These are phyloP conservation scores for Hesperia comma DNA, from an alignment of 2,888 invertebrate genomes.

Conservation along the genomic window DNA sequence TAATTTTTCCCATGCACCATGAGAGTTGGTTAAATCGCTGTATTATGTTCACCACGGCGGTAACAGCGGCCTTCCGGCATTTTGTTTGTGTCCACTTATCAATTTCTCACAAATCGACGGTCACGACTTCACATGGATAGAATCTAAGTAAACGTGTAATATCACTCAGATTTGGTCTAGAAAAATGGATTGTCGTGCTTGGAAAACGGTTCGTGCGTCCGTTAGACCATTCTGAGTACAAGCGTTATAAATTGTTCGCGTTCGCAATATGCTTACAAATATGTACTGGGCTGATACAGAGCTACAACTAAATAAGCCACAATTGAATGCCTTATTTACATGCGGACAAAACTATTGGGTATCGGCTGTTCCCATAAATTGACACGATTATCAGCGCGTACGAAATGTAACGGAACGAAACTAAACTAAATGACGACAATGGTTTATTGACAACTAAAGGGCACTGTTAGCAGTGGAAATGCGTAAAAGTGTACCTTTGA, in stretches of 20 bases:
- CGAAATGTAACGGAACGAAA: conserved; percentile 35
- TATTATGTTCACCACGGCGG: conserved; percentile 54
- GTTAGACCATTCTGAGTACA: conserved; percentile 43
- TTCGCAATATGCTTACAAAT: conserved; percentile 34
- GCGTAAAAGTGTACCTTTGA: background rate
- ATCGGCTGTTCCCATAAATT: conserved; percentile 34
- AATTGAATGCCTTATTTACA: conserved; percentile 38
- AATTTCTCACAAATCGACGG: conserved; percentile 65
- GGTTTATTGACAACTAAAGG: conserved; percentile 25
- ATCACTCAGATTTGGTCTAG: conserved; percentile 44
- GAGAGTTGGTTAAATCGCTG: conserved; percentile 63
- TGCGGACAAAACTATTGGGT: conserved; percentile 33
- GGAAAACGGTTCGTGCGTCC: conserved; percentile 43
- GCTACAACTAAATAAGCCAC: conserved; percentile 35
- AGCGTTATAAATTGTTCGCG: conserved; percentile 33
- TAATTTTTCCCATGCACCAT: conserved; percentile 66
- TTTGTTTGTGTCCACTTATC: conserved; percentile 60
- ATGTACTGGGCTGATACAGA: conserved; percentile 24
- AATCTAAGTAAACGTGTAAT: conserved; percentile 51
- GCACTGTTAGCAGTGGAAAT: background rate
- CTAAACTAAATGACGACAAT: conserved; percentile 32
- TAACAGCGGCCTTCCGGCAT: conserved; percentile 53
- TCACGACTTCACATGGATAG: conserved; percentile 64
- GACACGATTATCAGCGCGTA: conserved; percentile 35
- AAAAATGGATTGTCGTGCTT: conserved; percentile 45